Base-by-base conservation (phyloP, 1,140 invertebrate species). In the Pseudachorutes palmiensis region DNA sequence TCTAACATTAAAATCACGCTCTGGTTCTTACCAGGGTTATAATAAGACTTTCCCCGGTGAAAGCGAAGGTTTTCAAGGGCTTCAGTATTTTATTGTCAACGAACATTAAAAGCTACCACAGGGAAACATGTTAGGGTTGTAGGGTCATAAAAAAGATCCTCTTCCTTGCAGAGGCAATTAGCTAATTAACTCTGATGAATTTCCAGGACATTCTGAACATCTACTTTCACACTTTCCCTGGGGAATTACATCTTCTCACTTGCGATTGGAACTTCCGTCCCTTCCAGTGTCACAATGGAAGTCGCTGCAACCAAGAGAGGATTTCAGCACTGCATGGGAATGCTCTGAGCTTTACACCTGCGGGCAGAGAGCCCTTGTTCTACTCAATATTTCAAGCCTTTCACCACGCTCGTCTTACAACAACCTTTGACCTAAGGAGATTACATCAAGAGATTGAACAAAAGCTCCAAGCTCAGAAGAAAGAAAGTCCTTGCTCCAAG, bases 191-290 rank as follows among this genome's bases (percentile, higher is more conserved):
- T 14, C 24, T 12, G 51, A 55, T 19, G 9, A 45, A 55, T 55
- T 24, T 55, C 0, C 49, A 72, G 66, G 71, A 72, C 32, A 70
- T 72, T 45, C 57, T 72, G 24, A 72, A 72, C 55, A 70, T 72
- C 41, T 72, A 70, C 33, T 72, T 72, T 41, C 66, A 72, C 19
- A 65, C 36, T 30, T 62, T 66, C 32, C 71, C 71, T 26, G 64
- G 68, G 24, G 29, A 70, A 22, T 36, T 72, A 9, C 63, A 70
- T 57, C n/a, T 65, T 16, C 32, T 70, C 1, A 57, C 24, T 22
- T 72, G 71, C 32, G 64, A 70, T 51, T 72, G 68, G 68, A 72
- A 72, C 32, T 72, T 72, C 65, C 60, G 70, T 14, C 68, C 68
- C 3, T 72, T 70, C 16, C 68, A 72, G 59, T 72, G 71, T 49